Base-by-base conservation (phyloP, 1,140 invertebrate genomes). In the Delia radicum region DNA sequence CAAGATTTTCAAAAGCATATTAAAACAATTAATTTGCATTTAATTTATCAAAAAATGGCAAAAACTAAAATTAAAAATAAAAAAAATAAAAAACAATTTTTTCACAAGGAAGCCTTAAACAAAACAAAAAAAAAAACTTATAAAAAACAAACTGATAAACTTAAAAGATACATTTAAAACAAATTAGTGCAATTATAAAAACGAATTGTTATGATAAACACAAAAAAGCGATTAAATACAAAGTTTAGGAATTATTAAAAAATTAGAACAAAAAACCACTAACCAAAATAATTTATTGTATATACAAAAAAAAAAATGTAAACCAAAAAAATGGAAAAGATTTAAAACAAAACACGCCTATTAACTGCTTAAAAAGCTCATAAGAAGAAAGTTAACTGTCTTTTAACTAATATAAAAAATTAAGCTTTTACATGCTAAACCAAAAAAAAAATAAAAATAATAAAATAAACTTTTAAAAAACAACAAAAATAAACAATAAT, bases 11-110 rank as follows among this genome's bases (percentile, higher is more conserved):
- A 37, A 37, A 37, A 8, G 12, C 4, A 24, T 55, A 55, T 24
- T 55, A 4, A 26, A 73, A 73, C 72, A 55, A 61, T 73, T 73
- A 73, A 73, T 73, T 73, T 73, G 37, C 37, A 73, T 55, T 55
- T 55, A 73, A 73, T 73, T 61, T 73, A 55, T 55, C 15, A 73
- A 55, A 24, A 48, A 55, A 42, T 46, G 31, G 33, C 37, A 73
- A 73, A 73, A 73, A 46, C 2, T 27, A 27, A 61, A 73, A 55
- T 8, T 48, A 61, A 55, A 15, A 73, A 46, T 3, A 71, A 33
- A 15, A 28, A 73, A 48, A 48, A 27, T 27, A 48, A 55, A 55
- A 73, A 73, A 37, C n/a, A 28, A 73, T 26, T 24, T 37, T 69
- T 31, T 69, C 65, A 69, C 65, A 69, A 69, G 65, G 37, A 69